Percentiles rank a stretch among this genome's conserved stretches.
Evolutionary conservation across 2,797 vertebrate genomes (phyloP).

Genomic region (Channallabes apus): DNA sequence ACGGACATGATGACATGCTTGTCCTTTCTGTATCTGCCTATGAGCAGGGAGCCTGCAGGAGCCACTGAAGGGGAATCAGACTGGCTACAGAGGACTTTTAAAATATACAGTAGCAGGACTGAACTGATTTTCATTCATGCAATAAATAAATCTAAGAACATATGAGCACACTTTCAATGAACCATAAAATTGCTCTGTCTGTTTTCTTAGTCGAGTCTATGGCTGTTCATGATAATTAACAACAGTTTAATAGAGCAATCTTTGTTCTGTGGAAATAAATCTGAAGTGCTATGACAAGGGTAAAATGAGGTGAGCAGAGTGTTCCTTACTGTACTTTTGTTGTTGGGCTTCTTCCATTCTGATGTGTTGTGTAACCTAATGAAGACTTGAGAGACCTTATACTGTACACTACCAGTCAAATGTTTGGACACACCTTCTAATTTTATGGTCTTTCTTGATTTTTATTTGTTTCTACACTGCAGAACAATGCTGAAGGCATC

Average conservation of each 20-base stretch:
- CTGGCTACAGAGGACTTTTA: not conserved
- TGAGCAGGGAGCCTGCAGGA: not conserved
- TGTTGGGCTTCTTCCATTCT: not conserved
- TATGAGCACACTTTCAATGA: constrained; percentile 11
- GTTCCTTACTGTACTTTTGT: not conserved
- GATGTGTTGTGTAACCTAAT: constrained; percentile 38
- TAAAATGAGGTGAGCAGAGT: not conserved
- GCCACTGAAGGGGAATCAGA: not conserved
- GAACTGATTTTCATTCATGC: not conserved
- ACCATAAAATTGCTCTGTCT: constrained; percentile 13
- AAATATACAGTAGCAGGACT: not conserved
- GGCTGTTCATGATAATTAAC: constrained; percentile 38
- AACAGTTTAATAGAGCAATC: not conserved
- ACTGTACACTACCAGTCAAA: not conserved
- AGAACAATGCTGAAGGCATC: no score
- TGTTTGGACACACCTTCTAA: no score
- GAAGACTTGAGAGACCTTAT: constrained; percentile 37
- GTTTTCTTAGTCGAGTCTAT: constrained; percentile 22
- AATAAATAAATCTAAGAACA: constrained; percentile 37
- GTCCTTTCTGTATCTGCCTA: not conserved
- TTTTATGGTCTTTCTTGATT: no score
- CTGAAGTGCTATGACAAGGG: not conserved
- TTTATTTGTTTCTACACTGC: no score
- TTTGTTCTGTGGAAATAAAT: constrained; percentile 20
- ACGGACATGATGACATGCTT: constrained; percentile 44